These are phyloP conservation scores for Hyposoter didymator DNA, from an alignment of 2,888 invertebrate genomes.

Conservation along the genomic window DNA sequence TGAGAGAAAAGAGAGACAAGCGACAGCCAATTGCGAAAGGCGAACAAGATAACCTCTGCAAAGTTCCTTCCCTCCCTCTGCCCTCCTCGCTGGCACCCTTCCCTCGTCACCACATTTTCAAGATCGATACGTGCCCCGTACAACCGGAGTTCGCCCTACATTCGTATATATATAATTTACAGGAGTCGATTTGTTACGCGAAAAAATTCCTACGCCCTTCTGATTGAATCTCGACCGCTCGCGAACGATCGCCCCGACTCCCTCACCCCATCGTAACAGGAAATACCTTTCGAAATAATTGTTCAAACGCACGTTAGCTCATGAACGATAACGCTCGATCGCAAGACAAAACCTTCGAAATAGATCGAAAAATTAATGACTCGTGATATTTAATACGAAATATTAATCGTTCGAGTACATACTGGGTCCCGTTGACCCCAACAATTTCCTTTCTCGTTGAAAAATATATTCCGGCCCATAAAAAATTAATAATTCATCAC, in stretches of 20 bases:
- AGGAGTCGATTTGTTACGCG: constrained; percentile 33
- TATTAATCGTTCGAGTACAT: too few relatives aligned
- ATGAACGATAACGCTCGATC: too few relatives aligned
- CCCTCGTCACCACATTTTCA: constrained; percentile 48
- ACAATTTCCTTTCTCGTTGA: too few relatives aligned
- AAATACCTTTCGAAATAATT: constrained; percentile 5
- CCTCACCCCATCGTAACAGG: neutral
- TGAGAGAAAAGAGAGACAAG: constrained; percentile 48
- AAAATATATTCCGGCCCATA: too few relatives aligned
- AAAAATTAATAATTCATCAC: too few relatives aligned
- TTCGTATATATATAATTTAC: constrained; percentile 33
- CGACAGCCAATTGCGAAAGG: constrained; percentile 61
- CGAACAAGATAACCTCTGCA: constrained; percentile 54
- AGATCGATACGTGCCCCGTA: constrained; percentile 61
- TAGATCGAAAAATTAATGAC: too few relatives aligned
- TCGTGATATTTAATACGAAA: too few relatives aligned
- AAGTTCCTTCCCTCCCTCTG: constrained; percentile 7
- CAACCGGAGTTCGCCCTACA: constrained; percentile 48
- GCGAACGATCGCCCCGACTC: too few relatives aligned
- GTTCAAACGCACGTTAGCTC: neutral
- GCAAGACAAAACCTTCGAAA: too few relatives aligned
- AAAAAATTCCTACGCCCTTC: constrained; percentile 38
- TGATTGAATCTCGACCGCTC: constrained; percentile 13
- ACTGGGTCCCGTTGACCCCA: too few relatives aligned
- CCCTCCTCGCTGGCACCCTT: neutral